Evolutionary conservation across 2,113 vertebrate genomes (phyloP), one percentile per base, ranked within the genome.

Genomic region (Pollachius pollachius): DNA sequence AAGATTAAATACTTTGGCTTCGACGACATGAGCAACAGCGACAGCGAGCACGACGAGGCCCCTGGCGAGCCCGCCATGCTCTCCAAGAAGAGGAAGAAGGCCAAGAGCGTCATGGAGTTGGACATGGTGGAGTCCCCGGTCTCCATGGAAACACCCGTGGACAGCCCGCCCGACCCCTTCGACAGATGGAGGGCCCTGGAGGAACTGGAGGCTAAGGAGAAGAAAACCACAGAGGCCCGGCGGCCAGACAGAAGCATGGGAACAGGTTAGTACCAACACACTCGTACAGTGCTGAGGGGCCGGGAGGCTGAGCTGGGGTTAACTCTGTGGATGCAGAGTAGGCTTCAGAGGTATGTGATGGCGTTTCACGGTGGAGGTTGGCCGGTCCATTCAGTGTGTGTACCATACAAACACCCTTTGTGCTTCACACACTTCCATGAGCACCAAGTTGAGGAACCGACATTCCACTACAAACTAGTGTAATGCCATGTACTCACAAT

Each of bases 1-100:
- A 98, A 98, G 92, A 97, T 98, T 84, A 95, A 97, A 69, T 99
- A 99, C 90, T 99, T 99, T 72, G 97, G 97, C 62, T 99, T 99
- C 70, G 97, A 99, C 69, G 97, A 99, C 84, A 93, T 96, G 76
- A 99, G 96, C 73, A 95, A 97, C 88, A 97, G 95, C 0, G 95
- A 96, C 48, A 94, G 94, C 65, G 89, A 88, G 4, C 52, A 4
- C 0, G 6, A 78, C 11, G 69, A 67, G 86, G 54, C 1, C 54
- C 9, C 7, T 9, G 41, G 41, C 41, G 41, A 4, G 30, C 4
- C 12, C 41, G 41, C 41, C 41, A 48, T 11, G 41, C 9, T 13
- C 30, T 84, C 85, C 0, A 79, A 75, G 67, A 69, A 61, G 64
- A 84, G 86, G 71, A 84, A 79, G 78, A 80, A 79, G 7, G 92